Evolutionary conservation across 2,888 invertebrate genomes (phyloP).

Genomic region (Thymelicus acteon): DNA sequence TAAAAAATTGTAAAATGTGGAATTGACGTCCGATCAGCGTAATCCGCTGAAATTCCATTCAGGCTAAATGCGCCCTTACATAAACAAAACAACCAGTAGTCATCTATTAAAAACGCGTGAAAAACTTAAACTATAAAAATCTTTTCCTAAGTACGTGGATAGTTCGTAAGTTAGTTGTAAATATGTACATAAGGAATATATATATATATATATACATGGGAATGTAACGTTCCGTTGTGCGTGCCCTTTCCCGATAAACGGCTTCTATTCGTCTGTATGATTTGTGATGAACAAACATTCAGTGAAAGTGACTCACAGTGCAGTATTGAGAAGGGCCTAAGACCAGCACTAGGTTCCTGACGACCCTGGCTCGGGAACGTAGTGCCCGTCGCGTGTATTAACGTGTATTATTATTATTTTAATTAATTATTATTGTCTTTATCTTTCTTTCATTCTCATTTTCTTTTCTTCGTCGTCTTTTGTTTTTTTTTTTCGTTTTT

Average conservation of each 20-base stretch:
- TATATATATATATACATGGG: slow-evolving; percentile 53
- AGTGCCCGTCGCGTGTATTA: slow-evolving; percentile 54
- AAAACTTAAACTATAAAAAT: slow-evolving; percentile 48
- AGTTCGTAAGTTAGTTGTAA: slow-evolving; percentile 61
- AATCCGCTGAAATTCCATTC: slow-evolving; percentile 2
- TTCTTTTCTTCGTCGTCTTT: slow-evolving; percentile 52
- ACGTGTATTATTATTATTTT: slow-evolving; percentile 40
- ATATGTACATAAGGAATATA: slow-evolving; percentile 73
- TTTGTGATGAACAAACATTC: slow-evolving; percentile 68
- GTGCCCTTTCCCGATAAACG: slow-evolving; percentile 62
- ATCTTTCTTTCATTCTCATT: slow-evolving; percentile 56
- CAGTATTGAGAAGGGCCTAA: slow-evolving; percentile 64
- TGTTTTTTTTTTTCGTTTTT: slow-evolving; percentile 59
- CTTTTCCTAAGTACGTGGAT: slow-evolving; percentile 60
- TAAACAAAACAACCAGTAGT: background rate
- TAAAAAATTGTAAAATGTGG: background rate
- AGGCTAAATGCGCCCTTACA: background rate
- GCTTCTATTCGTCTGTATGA: slow-evolving; percentile 63
- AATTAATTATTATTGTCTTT: slow-evolving; percentile 52
- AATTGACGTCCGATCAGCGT: slow-evolving; percentile 7
- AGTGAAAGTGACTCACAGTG: slow-evolving; percentile 56
- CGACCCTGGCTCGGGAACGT: slow-evolving; percentile 52
- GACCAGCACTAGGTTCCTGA: slow-evolving; percentile 63
- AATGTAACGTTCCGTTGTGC: slow-evolving; percentile 48
- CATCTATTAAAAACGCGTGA: slow-evolving; percentile 22